phyloP scores from a whole-genome alignment of 2,113 vertebrate genomes.

The Alexandromys fortis region DNA sequence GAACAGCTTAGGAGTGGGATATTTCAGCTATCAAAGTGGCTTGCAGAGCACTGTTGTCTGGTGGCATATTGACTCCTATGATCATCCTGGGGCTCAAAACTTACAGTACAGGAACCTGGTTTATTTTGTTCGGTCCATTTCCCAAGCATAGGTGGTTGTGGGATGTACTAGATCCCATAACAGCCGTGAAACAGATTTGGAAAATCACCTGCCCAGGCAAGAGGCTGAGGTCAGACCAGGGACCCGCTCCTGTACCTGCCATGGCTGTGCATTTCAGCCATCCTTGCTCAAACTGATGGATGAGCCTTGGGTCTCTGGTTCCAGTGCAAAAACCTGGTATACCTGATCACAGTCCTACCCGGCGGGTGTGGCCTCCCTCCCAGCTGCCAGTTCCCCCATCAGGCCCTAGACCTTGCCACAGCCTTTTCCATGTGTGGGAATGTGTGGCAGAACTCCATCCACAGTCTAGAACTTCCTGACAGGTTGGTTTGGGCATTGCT shows the following conservation, averaged over 20 bases:
- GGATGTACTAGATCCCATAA: neutral
- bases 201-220: fast-evolving
- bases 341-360: neutral
- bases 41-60: neutral
- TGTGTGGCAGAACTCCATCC: neutral
- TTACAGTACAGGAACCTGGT: neutral
- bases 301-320: neutral
- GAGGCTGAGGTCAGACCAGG: neutral
- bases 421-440: neutral
- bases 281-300: neutral
- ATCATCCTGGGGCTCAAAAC: neutral
- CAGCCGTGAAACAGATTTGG: neutral
- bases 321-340: neutral
- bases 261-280: neutral
- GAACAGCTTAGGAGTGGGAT: neutral
- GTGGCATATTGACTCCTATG: fast-evolving
- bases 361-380: neutral
- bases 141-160: neutral
- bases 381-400: neutral
- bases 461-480: neutral
- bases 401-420: neutral
- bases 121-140: neutral
- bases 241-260: neutral
- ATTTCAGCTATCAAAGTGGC: neutral
- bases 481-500: neutral